These are phyloP conservation scores for Sylvia borin DNA, from an alignment of 2,797 vertebrate genomes.

Conservation along the genomic window DNA sequence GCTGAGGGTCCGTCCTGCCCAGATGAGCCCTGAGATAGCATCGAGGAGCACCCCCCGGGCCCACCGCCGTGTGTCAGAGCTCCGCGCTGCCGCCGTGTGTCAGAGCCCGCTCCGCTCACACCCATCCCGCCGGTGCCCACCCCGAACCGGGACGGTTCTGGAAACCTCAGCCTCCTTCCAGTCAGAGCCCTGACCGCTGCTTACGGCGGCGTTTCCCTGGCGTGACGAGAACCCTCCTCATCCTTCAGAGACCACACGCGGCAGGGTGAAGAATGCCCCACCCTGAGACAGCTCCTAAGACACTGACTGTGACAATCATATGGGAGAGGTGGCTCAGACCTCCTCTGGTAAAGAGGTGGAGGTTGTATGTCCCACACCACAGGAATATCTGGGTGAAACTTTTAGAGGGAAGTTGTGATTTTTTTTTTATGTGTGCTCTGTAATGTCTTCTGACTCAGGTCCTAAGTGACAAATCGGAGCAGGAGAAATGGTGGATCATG, in stretches of 20 bases:
- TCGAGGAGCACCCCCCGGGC: accelerated
- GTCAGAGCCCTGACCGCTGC: accelerated
- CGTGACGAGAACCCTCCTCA: accelerated
- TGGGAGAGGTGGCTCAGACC: not conserved
- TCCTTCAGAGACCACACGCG: not conserved
- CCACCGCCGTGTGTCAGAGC: accelerated
- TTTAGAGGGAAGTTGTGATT: not conserved
- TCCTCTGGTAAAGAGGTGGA: not conserved
- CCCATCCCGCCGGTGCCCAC: accelerated
- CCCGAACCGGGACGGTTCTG: accelerated
- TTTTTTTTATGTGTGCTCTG: not conserved
- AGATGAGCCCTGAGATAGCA: not conserved
- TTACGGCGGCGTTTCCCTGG: accelerated
- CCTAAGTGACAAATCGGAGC: not conserved
- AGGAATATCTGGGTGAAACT: not conserved
- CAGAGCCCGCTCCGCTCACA: accelerated
- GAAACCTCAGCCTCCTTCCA: not conserved
- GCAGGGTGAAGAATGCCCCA: not conserved
- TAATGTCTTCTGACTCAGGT: not conserved
- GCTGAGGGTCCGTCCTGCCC: not conserved
- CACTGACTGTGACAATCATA: too few relatives aligned
- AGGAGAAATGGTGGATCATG: not conserved
- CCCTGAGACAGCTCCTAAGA: not conserved
- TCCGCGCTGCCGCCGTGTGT: not conserved
- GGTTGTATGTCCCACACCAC: accelerated